A percentile compares a stretch with the other conserved stretches of the same genome.
Evolutionary conservation across 2,113 vertebrate species (phyloP).

Genomic region (Pollimyrus isidori): DNA sequence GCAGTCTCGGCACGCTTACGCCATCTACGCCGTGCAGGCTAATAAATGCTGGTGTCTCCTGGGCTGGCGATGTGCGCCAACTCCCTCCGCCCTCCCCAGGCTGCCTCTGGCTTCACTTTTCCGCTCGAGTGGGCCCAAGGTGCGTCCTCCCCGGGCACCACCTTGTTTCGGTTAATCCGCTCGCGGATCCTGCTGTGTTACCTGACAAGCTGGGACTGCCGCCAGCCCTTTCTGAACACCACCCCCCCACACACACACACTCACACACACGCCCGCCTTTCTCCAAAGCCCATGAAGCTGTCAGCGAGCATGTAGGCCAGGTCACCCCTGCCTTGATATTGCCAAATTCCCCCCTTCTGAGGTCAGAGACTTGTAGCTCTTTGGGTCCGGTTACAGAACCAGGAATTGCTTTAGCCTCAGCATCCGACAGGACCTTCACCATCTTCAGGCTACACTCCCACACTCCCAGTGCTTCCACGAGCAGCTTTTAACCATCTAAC

Average conservation of each 20-base stretch:
- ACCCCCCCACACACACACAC: conserved; percentile 7
- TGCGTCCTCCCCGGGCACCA: conserved; percentile 62
- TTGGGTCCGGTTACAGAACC: conserved; percentile 42
- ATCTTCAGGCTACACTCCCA: neutral
- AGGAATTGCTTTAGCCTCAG: neutral
- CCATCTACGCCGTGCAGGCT: neutral
- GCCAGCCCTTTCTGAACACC: conserved; percentile 60
- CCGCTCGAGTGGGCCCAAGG: conserved; percentile 62
- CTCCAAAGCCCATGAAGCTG: conserved; percentile 74
- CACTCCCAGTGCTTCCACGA: neutral
- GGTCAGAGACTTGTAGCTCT: conserved; percentile 46
- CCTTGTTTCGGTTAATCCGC: conserved; percentile 78
- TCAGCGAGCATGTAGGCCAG: conserved; percentile 73
- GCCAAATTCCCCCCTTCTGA: conserved; percentile 39
- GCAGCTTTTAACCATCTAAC: neutral
- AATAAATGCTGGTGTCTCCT: neutral
- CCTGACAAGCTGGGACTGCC: conserved; percentile 76
- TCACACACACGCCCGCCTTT: conserved; percentile 47
- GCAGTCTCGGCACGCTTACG: neutral
- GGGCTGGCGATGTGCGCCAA: neutral
- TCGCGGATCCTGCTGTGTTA: conserved; percentile 72
- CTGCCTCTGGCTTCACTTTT: conserved; percentile 59
- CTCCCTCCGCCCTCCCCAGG: neutral
- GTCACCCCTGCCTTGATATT: conserved; percentile 70
- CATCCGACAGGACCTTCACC: neutral